A percentile compares a stretch with the other conserved stretches of the same genome.
Conservation (phyloP, 2,797 vertebrate genomes). For the Atherinosoma microstoma region DNA sequence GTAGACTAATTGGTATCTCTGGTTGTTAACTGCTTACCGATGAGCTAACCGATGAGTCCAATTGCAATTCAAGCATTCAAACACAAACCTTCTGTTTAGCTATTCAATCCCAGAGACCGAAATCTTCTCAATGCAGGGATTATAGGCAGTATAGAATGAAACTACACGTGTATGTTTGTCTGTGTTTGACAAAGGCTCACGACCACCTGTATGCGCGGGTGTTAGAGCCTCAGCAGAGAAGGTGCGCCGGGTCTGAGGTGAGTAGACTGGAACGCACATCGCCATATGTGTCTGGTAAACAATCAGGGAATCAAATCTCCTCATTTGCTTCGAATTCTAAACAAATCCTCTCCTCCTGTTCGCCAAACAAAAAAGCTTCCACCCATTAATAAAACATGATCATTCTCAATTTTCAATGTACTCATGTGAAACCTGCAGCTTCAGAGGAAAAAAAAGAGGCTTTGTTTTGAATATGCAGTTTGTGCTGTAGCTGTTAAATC, state of each 20-base stretch:
- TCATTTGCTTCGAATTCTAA: slow-evolving; percentile 41
- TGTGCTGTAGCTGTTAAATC: slow-evolving; percentile 39
- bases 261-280: not conserved
- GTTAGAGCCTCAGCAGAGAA: slow-evolving; percentile 4
- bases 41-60: too few relatives aligned
- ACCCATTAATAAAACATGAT: slow-evolving; percentile 48
- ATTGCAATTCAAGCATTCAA: not conserved
- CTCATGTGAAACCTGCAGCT: slow-evolving; percentile 23
- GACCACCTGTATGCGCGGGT: slow-evolving; percentile 31
- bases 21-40: not conserved
- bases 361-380: slow-evolving; percentile 26
- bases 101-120: not conserved
- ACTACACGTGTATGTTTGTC: not conserved
- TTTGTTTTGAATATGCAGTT: slow-evolving; percentile 23
- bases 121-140: not conserved
- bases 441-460: not conserved
- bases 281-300: slow-evolving; percentile 22
- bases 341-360: slow-evolving; percentile 43
- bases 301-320: slow-evolving; percentile 35
- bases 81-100: not conserved
- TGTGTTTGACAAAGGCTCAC: slow-evolving; percentile 21
- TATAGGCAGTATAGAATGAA: not conserved
- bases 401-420: slow-evolving; percentile 4
- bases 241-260: not conserved
- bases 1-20: not conserved